phyloP scores from a whole-genome alignment of 1,140 invertebrate genomes.

The Colletes latitarsis region DNA sequence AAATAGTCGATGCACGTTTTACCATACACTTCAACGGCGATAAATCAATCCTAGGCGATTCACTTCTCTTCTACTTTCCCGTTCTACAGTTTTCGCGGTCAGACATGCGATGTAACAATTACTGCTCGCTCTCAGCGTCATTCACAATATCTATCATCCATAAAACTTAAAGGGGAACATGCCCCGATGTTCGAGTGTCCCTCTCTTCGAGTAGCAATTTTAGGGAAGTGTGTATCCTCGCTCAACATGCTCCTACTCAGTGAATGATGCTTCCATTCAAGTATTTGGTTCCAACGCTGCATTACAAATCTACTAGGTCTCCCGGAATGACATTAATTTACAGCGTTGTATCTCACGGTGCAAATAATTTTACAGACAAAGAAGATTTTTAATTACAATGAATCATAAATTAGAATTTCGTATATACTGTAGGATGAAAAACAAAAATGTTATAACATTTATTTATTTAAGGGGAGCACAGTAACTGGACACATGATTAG shows the following conservation, averaged over 20 bases:
- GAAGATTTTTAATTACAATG: too few relatives aligned
- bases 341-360: too few relatives aligned
- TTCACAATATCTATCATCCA: conserved; percentile 70
- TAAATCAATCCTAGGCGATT: conserved; percentile 72
- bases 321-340: background rate
- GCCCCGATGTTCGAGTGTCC: conserved; percentile 26
- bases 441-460: too few relatives aligned
- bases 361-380: too few relatives aligned
- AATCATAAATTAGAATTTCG: too few relatives aligned
- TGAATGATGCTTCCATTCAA: conserved; percentile 17
- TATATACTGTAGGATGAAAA: too few relatives aligned
- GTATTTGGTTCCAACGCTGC: conserved; percentile 14
- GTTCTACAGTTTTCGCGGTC: conserved; percentile 62
- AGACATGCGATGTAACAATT: conserved; percentile 76
- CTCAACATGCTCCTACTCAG: conserved; percentile 12
- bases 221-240: conserved; percentile 20
- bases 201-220: conserved; percentile 46
- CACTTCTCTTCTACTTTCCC: conserved; percentile 56
- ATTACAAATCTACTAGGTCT: background rate
- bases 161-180: conserved; percentile 56
- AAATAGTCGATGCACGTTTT: conserved; percentile 49
- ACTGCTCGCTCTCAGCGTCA: conserved; percentile 65
- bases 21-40: conserved; percentile 63
- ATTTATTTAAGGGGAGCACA: too few relatives aligned
- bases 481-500: too few relatives aligned